Evolutionary conservation across 1,140 invertebrate species (phyloP), one percentile per base, ranked within the genome.

Genomic region (Prorops nasuta): DNA sequence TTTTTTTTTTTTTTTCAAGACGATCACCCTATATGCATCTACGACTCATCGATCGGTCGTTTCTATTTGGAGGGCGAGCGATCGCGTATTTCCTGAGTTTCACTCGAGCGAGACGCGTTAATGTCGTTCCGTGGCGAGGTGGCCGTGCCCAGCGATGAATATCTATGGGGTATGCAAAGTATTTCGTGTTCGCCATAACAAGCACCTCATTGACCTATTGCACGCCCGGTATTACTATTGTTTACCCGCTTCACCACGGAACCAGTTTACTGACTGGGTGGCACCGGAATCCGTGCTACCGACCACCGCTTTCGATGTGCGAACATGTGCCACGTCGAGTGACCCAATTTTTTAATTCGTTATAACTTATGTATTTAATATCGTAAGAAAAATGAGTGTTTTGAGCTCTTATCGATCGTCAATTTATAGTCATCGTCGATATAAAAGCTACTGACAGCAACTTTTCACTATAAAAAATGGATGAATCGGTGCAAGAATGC

Each of bases 121-220:
- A 20, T 19, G 38, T 6, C 7, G n/a, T n/a, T n/a, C n/a, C n/a
- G 47, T 36, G 22, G 36, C 40, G 49, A 36, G 14, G 35, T 49
- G 32, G 38, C 46, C 44, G 16, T 28, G 28, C 40, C 54, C 56
- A 46, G 58, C 67, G 66, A 72, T 71, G 67, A 71, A 67, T 72
- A 74, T 74, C 69, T 72, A 72, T 61, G 60, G 60, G 60, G 64
- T 74, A 75, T 75, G 74, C 71, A 75, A 76, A 76, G 64, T 63
- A 66, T 68, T 74, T 61, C 71, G 71, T 72, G 71, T 73, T 71
- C 54, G 52, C 63, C 67, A 75, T 76, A 74, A 75, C 70, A 73
- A 76, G 71, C 66, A 73, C 64, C 69, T 74, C 71, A 71, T 76
- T 76, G 74, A 74, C 69, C 71, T 67, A 72, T 74, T 69, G 65